Evolutionary conservation across 2,113 vertebrate species (phyloP), one percentile per base, ranked within the genome.

Genomic region (Nannobrachium achirus): DNA sequence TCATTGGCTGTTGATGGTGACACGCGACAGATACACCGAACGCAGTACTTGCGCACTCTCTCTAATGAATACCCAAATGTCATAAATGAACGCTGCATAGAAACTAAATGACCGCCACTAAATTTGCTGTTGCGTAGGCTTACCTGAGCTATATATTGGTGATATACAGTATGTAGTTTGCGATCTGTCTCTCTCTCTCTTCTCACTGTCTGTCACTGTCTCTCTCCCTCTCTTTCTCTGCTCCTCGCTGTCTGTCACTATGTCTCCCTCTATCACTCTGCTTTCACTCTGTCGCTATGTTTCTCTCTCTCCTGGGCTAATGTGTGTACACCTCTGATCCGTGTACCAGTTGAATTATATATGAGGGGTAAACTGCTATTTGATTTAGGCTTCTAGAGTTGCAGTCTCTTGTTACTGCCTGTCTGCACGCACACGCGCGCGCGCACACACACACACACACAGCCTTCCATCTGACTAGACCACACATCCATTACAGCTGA

Each of bases 291-390:
- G 25, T 33, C 25, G 3, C 25, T 4, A 33, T 33, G 25, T 33
- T 5, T 33, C 25, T 25, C 25, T 25, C 25, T 33, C 25, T 33
- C 25, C 25, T 2, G 25, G 25, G 25, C 25, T 33, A 33, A 25
- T 25, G 20, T 25, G 20, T 25, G 20, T 2, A 33, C 25, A 33
- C 25, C 25, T 33, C 25, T 33, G 25, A 5, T 33, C 25, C 25
- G 3, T 33, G 25, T 33, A 33, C 25, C 48, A 50, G 48, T 15
- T 85, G 78, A 79, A 88, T 84, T 76, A 89, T 87, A 58, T 52
- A 89, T 75, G 67, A 75, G 33, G 45, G 63, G 58, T 76, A 88
- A n/a, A 87, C 66, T 1, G 18, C 63, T 73, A 20, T 83, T 84
- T 68, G 18, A 60, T 76, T 62, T 75, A 40, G 1, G 53, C 71